phyloP scores from a whole-genome alignment of 30 jellyfish, hydroid and myxozoan species.

The Cassiopea xamachana region DNA sequence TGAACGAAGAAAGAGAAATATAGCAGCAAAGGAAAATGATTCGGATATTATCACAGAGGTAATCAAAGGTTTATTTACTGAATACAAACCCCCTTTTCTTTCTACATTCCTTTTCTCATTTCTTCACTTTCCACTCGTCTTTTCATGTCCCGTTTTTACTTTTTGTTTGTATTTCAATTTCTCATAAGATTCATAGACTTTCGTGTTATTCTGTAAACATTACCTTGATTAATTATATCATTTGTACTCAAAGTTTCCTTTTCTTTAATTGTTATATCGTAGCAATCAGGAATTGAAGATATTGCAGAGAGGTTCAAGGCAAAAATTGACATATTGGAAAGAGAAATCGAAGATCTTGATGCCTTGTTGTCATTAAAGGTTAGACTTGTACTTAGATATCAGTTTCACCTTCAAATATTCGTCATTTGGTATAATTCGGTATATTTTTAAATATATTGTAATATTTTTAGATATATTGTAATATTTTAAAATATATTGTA shows the following conservation, averaged over 20 bases:
- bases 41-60: slow-evolving; percentile 18
- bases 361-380: slow-evolving; percentile 50
- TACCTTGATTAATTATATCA: too few relatives aligned
- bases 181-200: too few relatives aligned
- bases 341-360: slow-evolving; percentile 45
- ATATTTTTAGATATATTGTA: too few relatives aligned
- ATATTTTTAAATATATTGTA: too few relatives aligned
- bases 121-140: not conserved
- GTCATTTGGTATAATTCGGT: not conserved
- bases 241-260: not conserved
- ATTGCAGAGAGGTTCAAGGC: not conserved
- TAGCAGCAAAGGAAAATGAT: slow-evolving; percentile 2
- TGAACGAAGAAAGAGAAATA: slow-evolving; percentile 36
- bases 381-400: not conserved
- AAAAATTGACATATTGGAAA: slow-evolving; percentile 20
- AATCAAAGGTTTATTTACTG: not conserved
- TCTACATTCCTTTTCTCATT: not conserved
- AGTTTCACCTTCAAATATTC: not conserved
- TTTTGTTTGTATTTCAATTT: too few relatives aligned
- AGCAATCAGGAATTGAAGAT: not conserved
- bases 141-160: not conserved
- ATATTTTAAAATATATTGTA: too few relatives aligned
- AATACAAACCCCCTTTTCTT: not conserved
- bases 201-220: too few relatives aligned
- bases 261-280: not conserved